These are phyloP conservation scores for Calycopis cecrops DNA, from an alignment of 1,140 invertebrate genomes.

Conservation along the genomic window DNA sequence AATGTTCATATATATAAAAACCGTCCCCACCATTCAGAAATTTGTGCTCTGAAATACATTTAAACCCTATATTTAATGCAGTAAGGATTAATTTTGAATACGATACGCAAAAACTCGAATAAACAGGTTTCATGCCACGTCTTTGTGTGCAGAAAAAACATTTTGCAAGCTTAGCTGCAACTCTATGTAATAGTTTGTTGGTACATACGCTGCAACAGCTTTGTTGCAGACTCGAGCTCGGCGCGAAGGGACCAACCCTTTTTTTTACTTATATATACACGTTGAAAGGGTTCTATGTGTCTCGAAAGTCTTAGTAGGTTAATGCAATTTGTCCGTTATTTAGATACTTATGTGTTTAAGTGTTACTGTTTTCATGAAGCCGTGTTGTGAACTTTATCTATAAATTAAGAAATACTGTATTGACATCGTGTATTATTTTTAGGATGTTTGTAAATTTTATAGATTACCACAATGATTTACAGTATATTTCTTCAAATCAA, in stretches of 20 bases:
- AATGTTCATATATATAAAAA: constrained; percentile 6
- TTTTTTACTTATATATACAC: constrained; percentile 21
- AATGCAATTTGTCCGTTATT: neutral
- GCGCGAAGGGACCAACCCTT: constrained; percentile 47
- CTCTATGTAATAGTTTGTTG: constrained; percentile 24
- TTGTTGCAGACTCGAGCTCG: constrained; percentile 50
- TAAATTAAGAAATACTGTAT: too few relatives aligned
- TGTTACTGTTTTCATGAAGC: neutral
- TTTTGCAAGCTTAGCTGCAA: constrained; percentile 29
- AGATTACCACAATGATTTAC: too few relatives aligned
- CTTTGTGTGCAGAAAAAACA: constrained; percentile 33
- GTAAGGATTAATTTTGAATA: constrained; percentile 21
- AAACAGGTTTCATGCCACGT: constrained; percentile 24
- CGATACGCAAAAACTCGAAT: constrained; percentile 13
- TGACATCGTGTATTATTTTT: too few relatives aligned
- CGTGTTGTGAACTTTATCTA: too few relatives aligned
- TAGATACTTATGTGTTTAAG: neutral
- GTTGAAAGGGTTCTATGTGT: constrained; percentile 17
- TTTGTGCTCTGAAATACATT: neutral
- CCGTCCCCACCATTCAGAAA: constrained; percentile 2
- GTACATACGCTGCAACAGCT: constrained; percentile 40
- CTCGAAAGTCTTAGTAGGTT: constrained; percentile 4
- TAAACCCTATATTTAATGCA: constrained; percentile 9
- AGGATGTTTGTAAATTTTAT: too few relatives aligned
- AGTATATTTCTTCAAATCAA: too few relatives aligned